A percentile compares a stretch with the other conserved stretches of the same genome.
These are phyloP conservation scores for Larimichthys polyactis DNA, from an alignment of 2,113 vertebrate genomes.

Conservation along the genomic window DNA sequence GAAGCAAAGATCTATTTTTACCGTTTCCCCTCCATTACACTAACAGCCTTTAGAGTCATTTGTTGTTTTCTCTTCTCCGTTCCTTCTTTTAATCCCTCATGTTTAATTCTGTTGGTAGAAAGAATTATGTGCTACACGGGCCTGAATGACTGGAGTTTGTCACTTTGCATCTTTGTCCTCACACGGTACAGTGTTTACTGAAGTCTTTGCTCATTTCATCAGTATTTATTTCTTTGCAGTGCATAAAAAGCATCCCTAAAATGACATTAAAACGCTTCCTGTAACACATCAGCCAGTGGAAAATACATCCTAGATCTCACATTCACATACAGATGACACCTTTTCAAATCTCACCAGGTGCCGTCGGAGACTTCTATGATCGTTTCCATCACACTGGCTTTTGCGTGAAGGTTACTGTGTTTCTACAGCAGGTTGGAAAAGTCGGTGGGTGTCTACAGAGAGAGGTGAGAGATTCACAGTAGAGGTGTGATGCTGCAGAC, in stretches of 20 bases:
- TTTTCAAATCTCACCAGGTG: slow-evolving; percentile 22
- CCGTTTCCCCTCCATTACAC: slow-evolving; percentile 44
- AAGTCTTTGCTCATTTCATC: slow-evolving; percentile 9
- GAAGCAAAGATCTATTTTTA: slow-evolving; percentile 48
- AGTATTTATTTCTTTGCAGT: not conserved
- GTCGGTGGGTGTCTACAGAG: slow-evolving; percentile 30
- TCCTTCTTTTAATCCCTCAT: slow-evolving; percentile 25
- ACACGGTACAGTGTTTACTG: not conserved
- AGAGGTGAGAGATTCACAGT: slow-evolving; percentile 74
- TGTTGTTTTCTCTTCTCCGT: slow-evolving; percentile 20
- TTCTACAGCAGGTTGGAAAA: slow-evolving; percentile 34
- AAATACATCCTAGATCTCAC: slow-evolving; percentile 26
- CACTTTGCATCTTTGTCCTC: slow-evolving; percentile 17
- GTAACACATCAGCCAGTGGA: not conserved
- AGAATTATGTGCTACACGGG: slow-evolving; percentile 4
- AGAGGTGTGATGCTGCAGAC: slow-evolving; percentile 61
- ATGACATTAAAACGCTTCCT: not conserved
- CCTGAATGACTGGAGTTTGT: not conserved
- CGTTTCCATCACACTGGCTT: slow-evolving; percentile 31
- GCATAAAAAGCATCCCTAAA: not conserved
- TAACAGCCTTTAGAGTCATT: slow-evolving; percentile 16
- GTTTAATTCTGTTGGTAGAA: not conserved
- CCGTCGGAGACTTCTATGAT: not conserved
- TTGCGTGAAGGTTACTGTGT: slow-evolving; percentile 27
- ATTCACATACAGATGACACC: slow-evolving; percentile 22